These are phyloP conservation scores for Theretra japonica DNA, from an alignment of 2,888 invertebrate genomes.

Conservation along the genomic window DNA sequence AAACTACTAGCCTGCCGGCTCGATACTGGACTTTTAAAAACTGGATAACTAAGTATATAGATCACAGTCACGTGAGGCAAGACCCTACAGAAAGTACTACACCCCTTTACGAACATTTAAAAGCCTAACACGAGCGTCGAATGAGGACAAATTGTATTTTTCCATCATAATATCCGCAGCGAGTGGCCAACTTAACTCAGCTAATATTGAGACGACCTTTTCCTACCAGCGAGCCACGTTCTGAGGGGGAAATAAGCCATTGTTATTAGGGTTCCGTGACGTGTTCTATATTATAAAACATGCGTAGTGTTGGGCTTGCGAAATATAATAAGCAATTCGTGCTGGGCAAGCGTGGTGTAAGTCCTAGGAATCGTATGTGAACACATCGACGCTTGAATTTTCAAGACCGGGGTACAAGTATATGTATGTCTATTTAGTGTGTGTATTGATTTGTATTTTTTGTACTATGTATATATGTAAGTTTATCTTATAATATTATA, in stretches of 20 bases:
- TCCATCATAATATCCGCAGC: slow-evolving; percentile 15
- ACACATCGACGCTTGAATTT: too few relatives aligned
- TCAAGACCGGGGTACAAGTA: too few relatives aligned
- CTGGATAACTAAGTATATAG: too few relatives aligned
- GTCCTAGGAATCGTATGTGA: too few relatives aligned
- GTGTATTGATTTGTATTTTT: too few relatives aligned
- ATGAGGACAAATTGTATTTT: slow-evolving; percentile 22
- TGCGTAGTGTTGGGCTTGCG: background rate
- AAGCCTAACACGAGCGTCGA: background rate
- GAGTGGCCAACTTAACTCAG: slow-evolving; percentile 19
- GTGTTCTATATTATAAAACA: background rate
- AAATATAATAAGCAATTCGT: too few relatives aligned
- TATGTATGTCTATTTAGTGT: too few relatives aligned
- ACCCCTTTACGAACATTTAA: background rate
- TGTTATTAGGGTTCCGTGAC: slow-evolving; percentile 18
- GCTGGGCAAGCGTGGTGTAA: too few relatives aligned
- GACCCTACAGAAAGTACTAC: background rate
- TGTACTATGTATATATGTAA: too few relatives aligned
- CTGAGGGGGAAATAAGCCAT: slow-evolving; percentile 22
- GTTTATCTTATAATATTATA: too few relatives aligned
- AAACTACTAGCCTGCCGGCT: too few relatives aligned
- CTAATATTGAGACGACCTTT: slow-evolving; percentile 24
- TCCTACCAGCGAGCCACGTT: slow-evolving; percentile 7
- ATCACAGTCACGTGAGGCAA: background rate
- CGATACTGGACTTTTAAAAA: too few relatives aligned